Conservation (phyloP, 2,113 vertebrate genomes). For the Lanius ludovicianus region DNA sequence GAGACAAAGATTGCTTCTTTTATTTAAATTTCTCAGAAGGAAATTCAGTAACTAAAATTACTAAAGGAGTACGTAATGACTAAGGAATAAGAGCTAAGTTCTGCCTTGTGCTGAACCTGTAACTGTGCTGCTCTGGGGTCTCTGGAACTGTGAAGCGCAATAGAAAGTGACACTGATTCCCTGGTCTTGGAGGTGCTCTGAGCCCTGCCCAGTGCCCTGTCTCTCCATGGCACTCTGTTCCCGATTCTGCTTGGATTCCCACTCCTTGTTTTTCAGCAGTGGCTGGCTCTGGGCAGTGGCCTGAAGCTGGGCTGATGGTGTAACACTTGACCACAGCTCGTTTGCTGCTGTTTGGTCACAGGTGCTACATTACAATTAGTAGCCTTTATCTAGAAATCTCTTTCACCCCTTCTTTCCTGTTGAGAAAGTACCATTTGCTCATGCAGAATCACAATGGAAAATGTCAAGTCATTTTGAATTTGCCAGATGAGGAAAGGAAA, state of each 20-base stretch:
- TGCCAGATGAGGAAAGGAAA: neutral
- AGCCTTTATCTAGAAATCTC: neutral
- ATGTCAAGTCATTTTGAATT: constrained; percentile 28
- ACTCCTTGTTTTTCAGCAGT: rapidly evolving
- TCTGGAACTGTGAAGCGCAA: neutral
- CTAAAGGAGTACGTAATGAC: neutral
- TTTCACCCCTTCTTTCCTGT: neutral
- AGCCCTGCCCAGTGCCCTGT: rapidly evolving
- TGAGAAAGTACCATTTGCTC: neutral
- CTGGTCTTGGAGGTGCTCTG: neutral
- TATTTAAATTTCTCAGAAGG: neutral
- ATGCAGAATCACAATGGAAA: neutral
- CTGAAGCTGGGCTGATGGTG: neutral
- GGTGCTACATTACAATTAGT: neutral
- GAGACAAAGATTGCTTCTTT: neutral
- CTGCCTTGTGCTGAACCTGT: neutral
- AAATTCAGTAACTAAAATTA: neutral
- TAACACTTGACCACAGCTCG: rapidly evolving
- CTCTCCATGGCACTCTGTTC: rapidly evolving
- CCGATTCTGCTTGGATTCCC: neutral
- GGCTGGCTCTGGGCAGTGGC: neutral
- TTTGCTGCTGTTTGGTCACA: neutral
- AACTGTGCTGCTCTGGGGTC: neutral
- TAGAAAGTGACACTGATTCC: neutral
- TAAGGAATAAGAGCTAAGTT: neutral